Evolutionary conservation across 2,888 invertebrate species (phyloP).

Genomic region (Melipona bicolor): DNA sequence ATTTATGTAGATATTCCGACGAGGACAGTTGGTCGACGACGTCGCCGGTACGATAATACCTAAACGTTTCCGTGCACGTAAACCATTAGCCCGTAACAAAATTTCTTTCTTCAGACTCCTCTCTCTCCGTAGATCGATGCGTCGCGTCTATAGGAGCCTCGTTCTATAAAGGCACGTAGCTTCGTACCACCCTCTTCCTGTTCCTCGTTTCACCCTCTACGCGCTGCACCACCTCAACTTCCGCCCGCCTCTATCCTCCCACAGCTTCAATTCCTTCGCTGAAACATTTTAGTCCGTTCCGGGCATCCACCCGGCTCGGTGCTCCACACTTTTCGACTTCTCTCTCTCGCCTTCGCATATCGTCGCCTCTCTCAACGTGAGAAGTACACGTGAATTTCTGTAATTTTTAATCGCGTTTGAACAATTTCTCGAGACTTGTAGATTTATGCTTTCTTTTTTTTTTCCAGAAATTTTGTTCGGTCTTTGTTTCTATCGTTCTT

Average conservation of each 20-base stretch:
- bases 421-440: no score
- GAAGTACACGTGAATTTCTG: background rate
- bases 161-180: slow-evolving; percentile 75
- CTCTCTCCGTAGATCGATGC: slow-evolving; percentile 77
- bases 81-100: slow-evolving; percentile 71
- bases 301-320: slow-evolving; percentile 64
- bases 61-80: slow-evolving; percentile 72
- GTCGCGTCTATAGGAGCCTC: slow-evolving; percentile 75
- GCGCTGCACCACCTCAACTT: slow-evolving; percentile 8
- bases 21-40: slow-evolving; percentile 13
- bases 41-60: slow-evolving; percentile 62
- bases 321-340: slow-evolving; percentile 3
- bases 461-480: no score
- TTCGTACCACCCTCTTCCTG: slow-evolving; percentile 78
- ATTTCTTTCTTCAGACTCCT: slow-evolving; percentile 69
- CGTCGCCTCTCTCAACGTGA: background rate
- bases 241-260: slow-evolving; percentile 55
- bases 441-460: no score
- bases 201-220: slow-evolving; percentile 46
- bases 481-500: no score
- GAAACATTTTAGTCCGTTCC: slow-evolving; percentile 71
- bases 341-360: background rate
- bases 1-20: slow-evolving; percentile 1
- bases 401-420: no score
- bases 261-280: slow-evolving; percentile 46